Percentiles rank a stretch among this genome's conserved stretches.
Evolutionary conservation across 2,888 invertebrate genomes (phyloP).

Genomic region (Drosophila infuscata): DNA sequence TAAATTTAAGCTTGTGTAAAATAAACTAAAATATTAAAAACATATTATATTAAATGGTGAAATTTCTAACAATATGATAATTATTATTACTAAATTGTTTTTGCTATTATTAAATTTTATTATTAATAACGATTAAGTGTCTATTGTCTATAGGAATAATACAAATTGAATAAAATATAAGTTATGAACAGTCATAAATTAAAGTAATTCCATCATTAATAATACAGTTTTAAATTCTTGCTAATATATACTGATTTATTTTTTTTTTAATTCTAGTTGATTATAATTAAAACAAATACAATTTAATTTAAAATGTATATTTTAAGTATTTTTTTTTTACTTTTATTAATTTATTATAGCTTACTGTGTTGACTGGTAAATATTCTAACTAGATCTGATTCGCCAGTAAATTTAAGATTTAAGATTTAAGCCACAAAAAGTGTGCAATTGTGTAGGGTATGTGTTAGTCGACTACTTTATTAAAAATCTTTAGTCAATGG

Average conservation of each 20-base stretch:
- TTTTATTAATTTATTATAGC: not conserved
- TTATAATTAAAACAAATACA: not conserved
- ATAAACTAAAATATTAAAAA: no score
- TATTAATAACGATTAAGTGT: not conserved
- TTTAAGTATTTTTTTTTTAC: not conserved
- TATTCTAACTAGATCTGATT: not conserved
- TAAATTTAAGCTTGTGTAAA: no score
- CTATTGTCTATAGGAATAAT: not conserved
- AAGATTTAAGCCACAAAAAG: not conserved
- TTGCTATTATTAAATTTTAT: not conserved
- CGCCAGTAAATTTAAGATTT: not conserved
- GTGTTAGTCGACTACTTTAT: constrained; percentile 5
- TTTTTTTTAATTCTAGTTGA: no score
- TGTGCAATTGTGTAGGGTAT: not conserved
- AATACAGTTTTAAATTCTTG: not conserved
- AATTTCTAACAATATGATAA: not conserved
- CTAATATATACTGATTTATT: no score
- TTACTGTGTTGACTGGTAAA: not conserved
- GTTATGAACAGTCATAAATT: not conserved
- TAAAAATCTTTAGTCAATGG: not conserved
- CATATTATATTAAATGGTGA: no score
- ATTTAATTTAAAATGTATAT: not conserved
- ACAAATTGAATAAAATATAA: not conserved
- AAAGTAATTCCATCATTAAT: not conserved
- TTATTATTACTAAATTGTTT: not conserved